Percentiles rank a stretch among this genome's conserved stretches.
phyloP scores from a whole-genome alignment of 2,113 vertebrate species.

The Tylochromis polylepis region DNA sequence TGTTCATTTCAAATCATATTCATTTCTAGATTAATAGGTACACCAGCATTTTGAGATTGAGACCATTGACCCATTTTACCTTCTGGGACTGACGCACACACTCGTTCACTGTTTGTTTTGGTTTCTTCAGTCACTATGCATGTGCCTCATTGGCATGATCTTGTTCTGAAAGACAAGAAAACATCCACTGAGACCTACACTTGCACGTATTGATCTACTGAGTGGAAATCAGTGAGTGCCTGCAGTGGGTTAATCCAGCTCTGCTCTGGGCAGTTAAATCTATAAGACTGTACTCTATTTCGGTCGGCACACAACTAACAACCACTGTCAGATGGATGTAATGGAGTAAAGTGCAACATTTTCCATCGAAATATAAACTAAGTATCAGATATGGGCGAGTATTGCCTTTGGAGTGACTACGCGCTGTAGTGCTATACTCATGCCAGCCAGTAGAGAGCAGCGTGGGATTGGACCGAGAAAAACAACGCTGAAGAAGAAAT shows the following conservation, averaged over 20 bases:
- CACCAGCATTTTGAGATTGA: neutral
- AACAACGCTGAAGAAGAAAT: conserved; percentile 25
- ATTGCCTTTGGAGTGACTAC: neutral
- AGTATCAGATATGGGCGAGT: neutral
- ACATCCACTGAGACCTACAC: neutral
- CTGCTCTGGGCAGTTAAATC: neutral
- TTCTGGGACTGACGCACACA: neutral
- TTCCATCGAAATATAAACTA: neutral
- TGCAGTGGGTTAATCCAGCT: neutral
- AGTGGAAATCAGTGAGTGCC: neutral
- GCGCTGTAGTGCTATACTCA: neutral
- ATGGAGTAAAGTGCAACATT: neutral
- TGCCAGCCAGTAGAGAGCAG: neutral
- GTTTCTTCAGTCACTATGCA: too few relatives aligned
- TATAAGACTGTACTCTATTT: neutral
- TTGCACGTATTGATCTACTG: neutral
- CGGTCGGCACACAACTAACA: neutral
- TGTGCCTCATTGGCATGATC: neutral
- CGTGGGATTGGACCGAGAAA: rapidly evolving
- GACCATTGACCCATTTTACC: neutral
- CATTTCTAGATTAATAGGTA: neutral
- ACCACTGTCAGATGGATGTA: neutral
- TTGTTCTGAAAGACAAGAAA: neutral
- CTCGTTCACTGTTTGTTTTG: neutral
- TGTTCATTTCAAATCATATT: neutral